These are phyloP conservation scores for Empidonax traillii DNA, from an alignment of 2,113 vertebrate species.

Conservation along the genomic window DNA sequence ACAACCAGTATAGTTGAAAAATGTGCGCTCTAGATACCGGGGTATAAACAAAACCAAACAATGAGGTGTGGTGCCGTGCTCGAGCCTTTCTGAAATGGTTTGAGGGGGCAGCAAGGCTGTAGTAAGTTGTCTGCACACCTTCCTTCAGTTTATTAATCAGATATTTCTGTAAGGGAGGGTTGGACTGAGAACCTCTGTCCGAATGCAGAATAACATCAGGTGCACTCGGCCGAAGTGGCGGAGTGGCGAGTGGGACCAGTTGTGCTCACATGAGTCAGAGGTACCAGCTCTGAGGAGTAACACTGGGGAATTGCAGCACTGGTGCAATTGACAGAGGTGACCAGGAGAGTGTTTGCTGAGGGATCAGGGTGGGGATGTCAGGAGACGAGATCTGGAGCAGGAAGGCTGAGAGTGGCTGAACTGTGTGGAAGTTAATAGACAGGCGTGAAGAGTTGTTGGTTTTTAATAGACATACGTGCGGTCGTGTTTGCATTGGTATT, in stretches of 20 bases:
- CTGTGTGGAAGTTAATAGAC: not conserved
- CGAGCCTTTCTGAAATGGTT: not conserved
- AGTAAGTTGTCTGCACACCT: not conserved
- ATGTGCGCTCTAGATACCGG: not conserved
- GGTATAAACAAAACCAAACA: not conserved
- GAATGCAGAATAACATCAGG: not conserved
- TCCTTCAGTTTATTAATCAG: not conserved
- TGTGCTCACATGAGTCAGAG: not conserved
- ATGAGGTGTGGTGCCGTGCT: not conserved
- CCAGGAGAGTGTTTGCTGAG: not conserved
- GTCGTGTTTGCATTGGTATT: not conserved
- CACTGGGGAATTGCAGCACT: not conserved
- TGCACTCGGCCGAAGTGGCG: not conserved
- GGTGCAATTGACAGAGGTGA: not conserved
- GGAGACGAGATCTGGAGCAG: not conserved
- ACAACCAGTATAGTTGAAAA: not conserved
- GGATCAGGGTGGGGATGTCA: not conserved
- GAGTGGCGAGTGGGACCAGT: constrained; percentile 16
- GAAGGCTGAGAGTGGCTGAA: not conserved
- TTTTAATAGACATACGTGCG: not conserved
- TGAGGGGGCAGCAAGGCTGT: not conserved
- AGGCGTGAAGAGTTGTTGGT: not conserved
- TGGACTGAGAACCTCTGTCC: not conserved
- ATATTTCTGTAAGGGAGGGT: not conserved
- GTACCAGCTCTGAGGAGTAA: not conserved